These are phyloP conservation scores for Vulpes lagopus DNA, from an alignment of 2,113 vertebrate genomes.

Conservation along the genomic window DNA sequence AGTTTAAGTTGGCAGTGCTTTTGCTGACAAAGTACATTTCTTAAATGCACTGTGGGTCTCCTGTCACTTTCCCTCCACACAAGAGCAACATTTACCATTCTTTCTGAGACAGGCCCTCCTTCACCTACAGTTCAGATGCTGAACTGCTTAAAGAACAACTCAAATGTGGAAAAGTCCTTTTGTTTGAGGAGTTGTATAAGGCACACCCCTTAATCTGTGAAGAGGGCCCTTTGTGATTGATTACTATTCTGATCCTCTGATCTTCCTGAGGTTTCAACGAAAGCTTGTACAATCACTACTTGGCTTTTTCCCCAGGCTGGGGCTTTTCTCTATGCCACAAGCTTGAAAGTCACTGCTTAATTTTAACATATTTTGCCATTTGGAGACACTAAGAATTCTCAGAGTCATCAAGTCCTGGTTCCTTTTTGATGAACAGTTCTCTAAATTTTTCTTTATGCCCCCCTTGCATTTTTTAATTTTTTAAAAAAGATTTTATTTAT, in stretches of 20 bases:
- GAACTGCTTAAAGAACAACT: not conserved
- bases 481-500: too few relatives aligned
- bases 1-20: slow-evolving; percentile 25
- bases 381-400: slow-evolving; percentile 40
- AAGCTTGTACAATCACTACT: not conserved
- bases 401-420: not conserved
- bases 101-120: not conserved
- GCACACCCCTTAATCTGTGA: not conserved
- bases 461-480: not conserved
- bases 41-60: slow-evolving; percentile 2
- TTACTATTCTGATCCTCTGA: not conserved
- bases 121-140: not conserved
- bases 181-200: not conserved
- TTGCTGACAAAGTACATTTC: slow-evolving; percentile 10
- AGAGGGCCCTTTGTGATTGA: not conserved
- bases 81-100: not conserved
- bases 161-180: not conserved
- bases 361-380: slow-evolving; percentile 41
- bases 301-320: not conserved
- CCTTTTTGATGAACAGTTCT: slow-evolving; percentile 17
- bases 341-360: not conserved
- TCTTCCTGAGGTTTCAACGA: slow-evolving; percentile 4
- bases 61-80: not conserved
- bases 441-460: not conserved
- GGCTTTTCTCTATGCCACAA: not conserved